These are phyloP conservation scores for Sphecodes monilicornis DNA, from an alignment of 2,888 invertebrate species.

Conservation along the genomic window DNA sequence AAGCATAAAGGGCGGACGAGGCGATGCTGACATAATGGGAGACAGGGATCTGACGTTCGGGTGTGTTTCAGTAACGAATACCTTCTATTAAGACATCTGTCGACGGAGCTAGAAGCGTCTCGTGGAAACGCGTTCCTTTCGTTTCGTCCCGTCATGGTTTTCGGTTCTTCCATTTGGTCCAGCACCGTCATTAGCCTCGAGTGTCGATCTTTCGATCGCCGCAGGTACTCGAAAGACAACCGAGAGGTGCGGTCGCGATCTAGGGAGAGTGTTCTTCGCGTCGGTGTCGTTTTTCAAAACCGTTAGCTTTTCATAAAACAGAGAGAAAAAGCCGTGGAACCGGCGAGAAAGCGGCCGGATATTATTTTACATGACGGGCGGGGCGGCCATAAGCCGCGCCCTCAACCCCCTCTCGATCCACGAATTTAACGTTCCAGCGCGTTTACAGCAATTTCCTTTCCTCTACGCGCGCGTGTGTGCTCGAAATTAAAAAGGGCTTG, in stretches of 20 bases:
- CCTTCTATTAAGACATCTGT: conserved; percentile 70
- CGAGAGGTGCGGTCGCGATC: conserved; percentile 75
- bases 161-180: conserved; percentile 36
- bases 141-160: conserved; percentile 66
- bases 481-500: conserved; percentile 33
- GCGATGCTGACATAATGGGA: conserved; percentile 71
- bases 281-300: conserved; percentile 77
- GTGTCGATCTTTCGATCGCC: conserved; percentile 28
- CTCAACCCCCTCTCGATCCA: conserved; percentile 51
- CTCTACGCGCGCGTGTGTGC: conserved; percentile 34
- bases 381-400: conserved; percentile 58
- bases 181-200: background rate
- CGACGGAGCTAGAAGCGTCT: conserved; percentile 33
- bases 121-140: conserved; percentile 31
- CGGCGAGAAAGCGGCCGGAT: conserved; percentile 62
- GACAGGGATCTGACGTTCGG: conserved; percentile 50
- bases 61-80: conserved; percentile 62
- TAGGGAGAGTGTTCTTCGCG: conserved; percentile 63
- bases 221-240: conserved; percentile 72
- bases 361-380: conserved; percentile 75
- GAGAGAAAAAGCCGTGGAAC: conserved; percentile 39
- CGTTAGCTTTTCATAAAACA: conserved; percentile 60
- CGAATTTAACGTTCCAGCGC: conserved; percentile 72
- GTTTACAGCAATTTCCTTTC: conserved; percentile 69
- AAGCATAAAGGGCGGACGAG: conserved; percentile 54